Conservation (phyloP, 2,888 invertebrate genomes). For the Syrphus vitripennis region DNA sequence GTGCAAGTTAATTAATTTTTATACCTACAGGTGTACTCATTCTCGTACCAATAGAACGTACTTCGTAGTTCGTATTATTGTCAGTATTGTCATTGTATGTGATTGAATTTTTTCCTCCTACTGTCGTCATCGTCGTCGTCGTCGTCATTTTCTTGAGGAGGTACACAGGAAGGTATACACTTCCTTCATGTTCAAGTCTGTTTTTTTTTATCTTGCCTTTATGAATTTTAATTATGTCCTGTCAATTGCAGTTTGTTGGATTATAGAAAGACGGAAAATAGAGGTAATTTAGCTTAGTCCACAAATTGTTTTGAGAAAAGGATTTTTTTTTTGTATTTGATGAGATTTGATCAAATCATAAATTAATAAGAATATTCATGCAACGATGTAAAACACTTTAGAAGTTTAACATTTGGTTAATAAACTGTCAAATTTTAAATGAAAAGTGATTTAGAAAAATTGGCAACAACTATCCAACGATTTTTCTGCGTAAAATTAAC, state of each 20-base stretch:
- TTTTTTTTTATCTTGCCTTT: constrained; percentile 19
- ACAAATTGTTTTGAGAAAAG: neutral
- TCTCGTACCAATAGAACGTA: neutral
- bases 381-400: too few relatives aligned
- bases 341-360: neutral
- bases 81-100: neutral
- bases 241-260: constrained; percentile 39
- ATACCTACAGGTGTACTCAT: constrained; percentile 34
- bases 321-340: neutral
- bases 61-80: neutral
- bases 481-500: too few relatives aligned
- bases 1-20: constrained; percentile 48
- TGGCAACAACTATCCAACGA: too few relatives aligned
- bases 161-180: neutral
- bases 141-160: neutral
- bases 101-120: constrained; percentile 28
- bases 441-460: too few relatives aligned
- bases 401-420: too few relatives aligned
- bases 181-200: neutral
- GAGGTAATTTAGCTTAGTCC: constrained; percentile 11
- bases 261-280: constrained; percentile 3
- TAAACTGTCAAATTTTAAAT: too few relatives aligned
- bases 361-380: neutral
- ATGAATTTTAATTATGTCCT: constrained; percentile 60
- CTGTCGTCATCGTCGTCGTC: too few relatives aligned